Percentiles rank a stretch among this genome's conserved stretches.
Evolutionary conservation across 1,140 invertebrate genomes (phyloP).

Genomic region (Archivesica marissinica): DNA sequence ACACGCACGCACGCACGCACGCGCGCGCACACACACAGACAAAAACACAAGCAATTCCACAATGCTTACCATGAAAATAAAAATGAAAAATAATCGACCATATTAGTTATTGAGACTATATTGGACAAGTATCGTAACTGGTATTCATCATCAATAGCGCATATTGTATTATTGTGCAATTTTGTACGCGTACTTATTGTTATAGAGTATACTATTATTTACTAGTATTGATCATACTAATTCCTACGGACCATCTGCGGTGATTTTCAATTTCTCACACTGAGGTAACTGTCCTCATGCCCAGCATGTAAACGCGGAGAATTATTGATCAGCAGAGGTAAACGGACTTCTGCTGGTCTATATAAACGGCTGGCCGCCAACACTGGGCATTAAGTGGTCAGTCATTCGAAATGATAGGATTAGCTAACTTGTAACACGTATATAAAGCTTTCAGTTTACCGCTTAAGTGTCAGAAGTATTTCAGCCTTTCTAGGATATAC

Average conservation of each 20-base stretch:
- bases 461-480: neutral
- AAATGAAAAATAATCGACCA: too few relatives aligned
- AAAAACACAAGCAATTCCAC: too few relatives aligned
- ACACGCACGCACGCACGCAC: too few relatives aligned
- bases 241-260: neutral
- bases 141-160: too few relatives aligned
- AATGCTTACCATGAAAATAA: too few relatives aligned
- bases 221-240: neutral
- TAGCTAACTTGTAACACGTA: neutral
- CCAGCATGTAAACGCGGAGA: neutral
- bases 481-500: neutral
- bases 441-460: neutral
- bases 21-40: too few relatives aligned
- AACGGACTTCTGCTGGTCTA: neutral
- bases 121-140: too few relatives aligned
- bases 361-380: neutral
- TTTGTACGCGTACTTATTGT: too few relatives aligned
- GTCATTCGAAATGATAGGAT: slow-evolving; percentile 3
- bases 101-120: too few relatives aligned
- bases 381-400: neutral
- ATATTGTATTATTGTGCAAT: too few relatives aligned
- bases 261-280: neutral
- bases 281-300: slow-evolving; percentile 10
- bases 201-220: neutral
- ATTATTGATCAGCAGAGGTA: slow-evolving; percentile 21